phyloP scores from a whole-genome alignment of 2,113 vertebrate genomes.

The Ictalurus furcatus region DNA sequence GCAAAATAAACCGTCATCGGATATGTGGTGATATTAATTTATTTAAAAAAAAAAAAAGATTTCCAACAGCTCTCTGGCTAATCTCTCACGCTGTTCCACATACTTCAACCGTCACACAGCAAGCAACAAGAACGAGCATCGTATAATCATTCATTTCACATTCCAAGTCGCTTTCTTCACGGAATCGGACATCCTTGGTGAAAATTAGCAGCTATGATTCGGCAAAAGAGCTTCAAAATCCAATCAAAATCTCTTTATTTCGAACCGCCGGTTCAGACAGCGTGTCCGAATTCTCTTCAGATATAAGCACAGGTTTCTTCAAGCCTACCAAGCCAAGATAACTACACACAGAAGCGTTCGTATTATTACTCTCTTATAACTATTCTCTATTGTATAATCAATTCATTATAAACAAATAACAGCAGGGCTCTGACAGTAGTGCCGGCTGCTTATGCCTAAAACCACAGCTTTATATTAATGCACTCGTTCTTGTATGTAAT shows the following conservation, averaged over 20 bases:
- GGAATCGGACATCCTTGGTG: background rate
- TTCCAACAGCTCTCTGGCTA: background rate
- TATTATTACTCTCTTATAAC: background rate
- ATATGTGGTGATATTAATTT: background rate
- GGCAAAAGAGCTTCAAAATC: background rate
- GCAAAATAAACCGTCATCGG: background rate
- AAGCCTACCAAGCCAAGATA: too few species aligned
- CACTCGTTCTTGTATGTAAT: background rate
- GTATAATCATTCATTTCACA: background rate
- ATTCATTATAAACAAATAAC: background rate
- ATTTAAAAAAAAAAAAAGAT: background rate
- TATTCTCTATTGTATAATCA: background rate
- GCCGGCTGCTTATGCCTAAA: background rate
- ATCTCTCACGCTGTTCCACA: background rate
- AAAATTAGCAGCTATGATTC: background rate
- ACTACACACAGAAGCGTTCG: too few species aligned
- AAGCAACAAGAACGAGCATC: background rate
- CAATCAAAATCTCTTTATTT: background rate
- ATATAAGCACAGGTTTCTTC: background rate
- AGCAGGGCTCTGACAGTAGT: background rate
- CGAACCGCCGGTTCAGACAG: background rate
- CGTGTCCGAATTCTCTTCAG: background rate
- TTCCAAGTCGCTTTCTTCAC: background rate
- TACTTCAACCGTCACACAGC: background rate
- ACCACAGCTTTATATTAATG: background rate